These are phyloP conservation scores for Malacosoma neustria DNA, from an alignment of 2,888 invertebrate genomes.

Conservation along the genomic window DNA sequence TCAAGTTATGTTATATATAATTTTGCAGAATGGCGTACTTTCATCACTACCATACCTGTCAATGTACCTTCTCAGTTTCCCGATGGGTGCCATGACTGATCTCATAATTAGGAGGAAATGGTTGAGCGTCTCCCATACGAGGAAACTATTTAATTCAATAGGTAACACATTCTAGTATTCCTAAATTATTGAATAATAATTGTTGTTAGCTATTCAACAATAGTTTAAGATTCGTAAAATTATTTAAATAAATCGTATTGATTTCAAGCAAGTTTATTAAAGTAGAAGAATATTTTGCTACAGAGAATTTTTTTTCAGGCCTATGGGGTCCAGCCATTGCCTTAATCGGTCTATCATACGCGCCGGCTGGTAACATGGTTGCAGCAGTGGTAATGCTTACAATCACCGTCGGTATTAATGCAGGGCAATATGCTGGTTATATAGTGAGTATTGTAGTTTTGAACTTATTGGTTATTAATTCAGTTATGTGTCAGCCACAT, in stretches of 20 bases:
- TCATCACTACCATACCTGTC: slow-evolving; percentile 83
- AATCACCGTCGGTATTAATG: slow-evolving; percentile 82
- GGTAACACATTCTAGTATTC: no score
- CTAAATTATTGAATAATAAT: no score
- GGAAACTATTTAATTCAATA: slow-evolving; percentile 80
- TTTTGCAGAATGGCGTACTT: slow-evolving; percentile 77
- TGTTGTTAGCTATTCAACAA: no score
- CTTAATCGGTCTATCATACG: slow-evolving; percentile 76
- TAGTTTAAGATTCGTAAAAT: no score
- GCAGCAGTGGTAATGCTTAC: slow-evolving; percentile 79
- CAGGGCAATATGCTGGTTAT: slow-evolving; percentile 59
- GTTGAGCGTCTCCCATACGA: slow-evolving; percentile 65
- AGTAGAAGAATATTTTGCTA: no score
- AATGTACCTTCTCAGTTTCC: slow-evolving; percentile 82
- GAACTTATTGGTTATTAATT: no score
- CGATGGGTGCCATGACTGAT: slow-evolving; percentile 80
- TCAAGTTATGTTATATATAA: no score
- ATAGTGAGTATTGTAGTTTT: slow-evolving; percentile 35
- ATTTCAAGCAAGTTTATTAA: no score
- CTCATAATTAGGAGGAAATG: slow-evolving; percentile 68
- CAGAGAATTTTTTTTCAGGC: slow-evolving; percentile 32
- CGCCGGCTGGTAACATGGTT: slow-evolving; percentile 55
- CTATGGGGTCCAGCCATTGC: slow-evolving; percentile 78
- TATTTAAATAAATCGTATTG: no score
- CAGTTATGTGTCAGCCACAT: no score